A percentile compares a stretch with the other conserved stretches of the same genome.
These are phyloP conservation scores for Menidia beryllina DNA, from an alignment of 2,113 vertebrate species.

Conservation along the genomic window DNA sequence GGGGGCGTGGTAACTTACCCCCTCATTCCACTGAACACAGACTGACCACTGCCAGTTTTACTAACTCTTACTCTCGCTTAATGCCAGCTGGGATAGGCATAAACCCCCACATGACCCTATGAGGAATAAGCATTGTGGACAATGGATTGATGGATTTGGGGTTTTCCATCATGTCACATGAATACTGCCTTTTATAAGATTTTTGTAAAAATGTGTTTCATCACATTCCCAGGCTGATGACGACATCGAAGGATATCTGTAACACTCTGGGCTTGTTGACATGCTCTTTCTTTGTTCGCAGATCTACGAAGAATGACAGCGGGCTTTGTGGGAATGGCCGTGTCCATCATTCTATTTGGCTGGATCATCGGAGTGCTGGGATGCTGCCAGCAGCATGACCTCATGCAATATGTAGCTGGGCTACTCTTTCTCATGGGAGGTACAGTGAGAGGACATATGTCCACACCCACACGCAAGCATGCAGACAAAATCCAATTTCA, in stretches of 20 bases:
- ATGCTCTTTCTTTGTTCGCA: slow-evolving; percentile 57
- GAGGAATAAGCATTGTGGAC: no score
- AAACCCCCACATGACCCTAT: no score
- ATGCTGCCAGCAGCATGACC: slow-evolving; percentile 93
- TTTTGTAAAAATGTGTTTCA: no score
- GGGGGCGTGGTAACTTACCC: no score
- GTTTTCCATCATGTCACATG: no score
- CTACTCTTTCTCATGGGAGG: slow-evolving; percentile 97
- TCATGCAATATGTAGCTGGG: slow-evolving; percentile 95
- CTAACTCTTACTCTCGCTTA: no score
- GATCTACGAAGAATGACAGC: slow-evolving; percentile 94
- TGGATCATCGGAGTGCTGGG: slow-evolving; percentile 93
- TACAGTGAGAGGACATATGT: slow-evolving; percentile 76
- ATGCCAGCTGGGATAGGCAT: no score
- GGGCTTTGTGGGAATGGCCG: slow-evolving; percentile 93
- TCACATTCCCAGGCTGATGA: neutral
- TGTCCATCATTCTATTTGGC: slow-evolving; percentile 93
- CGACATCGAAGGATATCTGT: neutral
- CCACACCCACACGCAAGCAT: slow-evolving; percentile 34
- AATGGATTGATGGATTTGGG: no score
- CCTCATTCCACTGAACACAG: no score
- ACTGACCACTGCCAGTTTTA: no score
- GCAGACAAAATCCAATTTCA: slow-evolving; percentile 43
- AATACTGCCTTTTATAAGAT: no score
- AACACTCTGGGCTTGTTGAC: neutral